These are phyloP conservation scores for Aptenodytes forsteri DNA, from an alignment of 2,113 vertebrate genomes.

Conservation along the genomic window DNA sequence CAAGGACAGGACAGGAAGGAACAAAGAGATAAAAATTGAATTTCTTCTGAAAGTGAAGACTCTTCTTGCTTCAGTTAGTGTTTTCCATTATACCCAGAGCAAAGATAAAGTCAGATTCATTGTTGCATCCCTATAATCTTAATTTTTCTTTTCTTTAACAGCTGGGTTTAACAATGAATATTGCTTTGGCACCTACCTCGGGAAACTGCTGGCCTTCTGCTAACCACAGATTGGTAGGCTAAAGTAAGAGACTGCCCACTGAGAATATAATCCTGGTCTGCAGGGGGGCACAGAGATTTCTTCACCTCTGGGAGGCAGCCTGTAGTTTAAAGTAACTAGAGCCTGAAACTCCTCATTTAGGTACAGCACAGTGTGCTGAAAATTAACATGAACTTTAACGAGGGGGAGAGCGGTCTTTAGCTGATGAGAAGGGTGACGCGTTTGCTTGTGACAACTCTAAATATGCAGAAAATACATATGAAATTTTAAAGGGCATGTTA, in stretches of 20 bases:
- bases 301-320: neutral
- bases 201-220: neutral
- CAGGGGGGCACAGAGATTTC: conserved; percentile 14
- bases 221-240: neutral
- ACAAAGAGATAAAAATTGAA: neutral
- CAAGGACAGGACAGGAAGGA: neutral
- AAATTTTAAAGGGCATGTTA: neutral
- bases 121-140: neutral
- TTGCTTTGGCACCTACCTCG: neutral
- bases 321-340: neutral
- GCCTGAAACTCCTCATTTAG: neutral
- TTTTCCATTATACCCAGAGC: neutral
- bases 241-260: neutral
- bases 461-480: neutral
- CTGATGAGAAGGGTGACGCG: neutral
- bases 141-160: neutral
- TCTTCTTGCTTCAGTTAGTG: neutral
- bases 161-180: neutral
- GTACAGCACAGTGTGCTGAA: neutral
- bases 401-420: neutral
- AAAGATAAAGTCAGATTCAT: neutral
- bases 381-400: neutral
- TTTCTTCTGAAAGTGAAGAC: conserved; percentile 23
- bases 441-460: neutral
- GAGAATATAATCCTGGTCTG: conserved; percentile 35